phyloP scores from a whole-genome alignment of 2,888 invertebrate species.

The Melipona beecheii region DNA sequence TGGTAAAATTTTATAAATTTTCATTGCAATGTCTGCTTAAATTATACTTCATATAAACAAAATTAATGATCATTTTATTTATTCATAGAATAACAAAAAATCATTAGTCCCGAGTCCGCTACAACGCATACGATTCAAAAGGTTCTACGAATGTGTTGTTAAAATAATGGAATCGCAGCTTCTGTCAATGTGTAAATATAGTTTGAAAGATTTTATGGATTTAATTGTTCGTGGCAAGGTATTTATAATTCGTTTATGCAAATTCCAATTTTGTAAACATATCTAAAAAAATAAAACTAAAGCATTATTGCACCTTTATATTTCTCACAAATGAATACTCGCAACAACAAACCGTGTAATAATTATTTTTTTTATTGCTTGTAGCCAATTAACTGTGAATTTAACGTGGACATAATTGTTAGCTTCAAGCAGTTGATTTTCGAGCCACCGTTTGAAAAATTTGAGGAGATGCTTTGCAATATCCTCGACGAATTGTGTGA shows the following conservation, averaged over 20 bases:
- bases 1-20: constrained; percentile 82
- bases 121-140: constrained; percentile 88
- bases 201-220: constrained; percentile 91
- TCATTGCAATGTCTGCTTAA: not conserved
- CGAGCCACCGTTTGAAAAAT: constrained; percentile 90
- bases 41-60: not conserved
- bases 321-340: not conserved
- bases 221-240: constrained; percentile 78
- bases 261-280: not conserved
- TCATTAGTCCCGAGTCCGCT: constrained; percentile 89
- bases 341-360: not conserved
- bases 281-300: not conserved
- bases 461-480: constrained; percentile 89
- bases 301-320: not conserved
- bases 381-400: constrained; percentile 84
- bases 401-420: constrained; percentile 87
- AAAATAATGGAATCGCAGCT: constrained; percentile 95
- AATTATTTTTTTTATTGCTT: constrained; percentile 4
- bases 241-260: not conserved
- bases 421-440: constrained; percentile 88
- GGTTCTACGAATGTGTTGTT: constrained; percentile 93
- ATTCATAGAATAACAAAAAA: constrained; percentile 87
- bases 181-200: constrained; percentile 91
- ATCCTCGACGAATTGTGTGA: constrained; percentile 91
- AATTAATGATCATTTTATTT: not conserved